Conservation (phyloP, 2,113 vertebrate genomes). For the Calidris pugnax region DNA sequence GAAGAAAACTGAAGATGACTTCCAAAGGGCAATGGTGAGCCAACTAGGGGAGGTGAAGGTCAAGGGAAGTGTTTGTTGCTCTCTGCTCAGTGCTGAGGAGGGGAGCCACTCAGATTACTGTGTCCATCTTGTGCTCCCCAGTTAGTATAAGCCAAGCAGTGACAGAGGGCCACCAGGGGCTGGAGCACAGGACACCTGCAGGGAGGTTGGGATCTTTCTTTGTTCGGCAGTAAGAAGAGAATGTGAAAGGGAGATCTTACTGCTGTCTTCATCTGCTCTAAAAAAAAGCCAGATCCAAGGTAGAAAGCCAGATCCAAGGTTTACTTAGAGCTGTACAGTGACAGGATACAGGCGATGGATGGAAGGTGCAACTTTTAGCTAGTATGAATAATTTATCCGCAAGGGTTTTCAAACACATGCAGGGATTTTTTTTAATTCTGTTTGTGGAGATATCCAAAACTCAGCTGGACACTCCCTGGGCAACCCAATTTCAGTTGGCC, state of each 20-base stretch:
- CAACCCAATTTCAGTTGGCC: not conserved
- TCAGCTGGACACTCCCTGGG: not conserved
- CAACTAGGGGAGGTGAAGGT: fast-evolving
- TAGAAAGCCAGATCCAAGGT: not conserved
- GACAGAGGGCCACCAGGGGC: not conserved
- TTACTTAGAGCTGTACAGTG: not conserved
- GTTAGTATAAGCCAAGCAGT: not conserved
- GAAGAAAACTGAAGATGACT: not conserved
- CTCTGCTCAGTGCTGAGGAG: not conserved
- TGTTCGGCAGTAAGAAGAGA: not conserved
- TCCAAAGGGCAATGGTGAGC: not conserved
- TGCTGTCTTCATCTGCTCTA: not conserved
- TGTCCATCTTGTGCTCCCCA: not conserved
- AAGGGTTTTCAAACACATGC: not conserved
- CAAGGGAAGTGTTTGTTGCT: not conserved
- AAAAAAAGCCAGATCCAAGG: not conserved
- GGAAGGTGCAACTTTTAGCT: not conserved
- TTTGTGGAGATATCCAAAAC: not conserved
- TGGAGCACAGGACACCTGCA: not conserved
- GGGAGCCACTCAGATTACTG: not conserved
- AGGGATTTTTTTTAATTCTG: not conserved
- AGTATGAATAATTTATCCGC: not conserved
- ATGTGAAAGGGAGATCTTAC: not conserved
- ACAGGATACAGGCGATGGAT: not conserved
- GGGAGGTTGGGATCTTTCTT: not conserved